A percentile compares a stretch with the other conserved stretches of the same genome.
These are phyloP conservation scores for Rugalucina vietnamica DNA, from an alignment of 2,888 invertebrate species.

Conservation along the genomic window DNA sequence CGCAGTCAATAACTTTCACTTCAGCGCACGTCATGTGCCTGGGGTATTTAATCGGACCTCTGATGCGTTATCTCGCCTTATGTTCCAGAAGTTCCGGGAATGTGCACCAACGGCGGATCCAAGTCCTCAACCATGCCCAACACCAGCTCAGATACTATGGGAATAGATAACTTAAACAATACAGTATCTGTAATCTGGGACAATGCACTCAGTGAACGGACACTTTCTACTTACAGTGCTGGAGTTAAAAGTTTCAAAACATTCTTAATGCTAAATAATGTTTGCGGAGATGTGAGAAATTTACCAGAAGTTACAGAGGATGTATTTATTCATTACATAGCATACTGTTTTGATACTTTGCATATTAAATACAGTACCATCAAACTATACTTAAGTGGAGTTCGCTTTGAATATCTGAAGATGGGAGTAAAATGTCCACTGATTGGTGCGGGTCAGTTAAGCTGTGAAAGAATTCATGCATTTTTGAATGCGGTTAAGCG, in stretches of 20 bases:
- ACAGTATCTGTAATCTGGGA: background rate
- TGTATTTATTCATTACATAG: background rate
- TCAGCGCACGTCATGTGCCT: too few species aligned
- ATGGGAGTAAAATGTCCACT: background rate
- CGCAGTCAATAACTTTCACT: too few species aligned
- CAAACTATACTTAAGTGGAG: background rate
- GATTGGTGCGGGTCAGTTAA: background rate
- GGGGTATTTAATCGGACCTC: too few species aligned
- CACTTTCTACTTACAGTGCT: background rate
- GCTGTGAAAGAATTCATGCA: background rate
- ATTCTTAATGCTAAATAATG: background rate
- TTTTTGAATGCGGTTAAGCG: background rate
- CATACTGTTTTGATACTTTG: background rate
- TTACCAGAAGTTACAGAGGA: background rate
- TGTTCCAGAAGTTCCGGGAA: too few species aligned
- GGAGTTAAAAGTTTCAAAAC: background rate
- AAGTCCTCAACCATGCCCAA: background rate
- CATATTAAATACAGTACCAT: background rate
- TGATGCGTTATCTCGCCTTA: too few species aligned
- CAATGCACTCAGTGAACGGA: background rate
- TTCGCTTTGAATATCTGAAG: background rate
- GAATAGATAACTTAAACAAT: background rate
- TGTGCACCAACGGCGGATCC: background rate
- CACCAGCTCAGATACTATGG: background rate
- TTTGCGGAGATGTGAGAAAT: background rate